These are phyloP conservation scores for Chalcis sispes DNA, from an alignment of 2,888 invertebrate species.

Conservation along the genomic window DNA sequence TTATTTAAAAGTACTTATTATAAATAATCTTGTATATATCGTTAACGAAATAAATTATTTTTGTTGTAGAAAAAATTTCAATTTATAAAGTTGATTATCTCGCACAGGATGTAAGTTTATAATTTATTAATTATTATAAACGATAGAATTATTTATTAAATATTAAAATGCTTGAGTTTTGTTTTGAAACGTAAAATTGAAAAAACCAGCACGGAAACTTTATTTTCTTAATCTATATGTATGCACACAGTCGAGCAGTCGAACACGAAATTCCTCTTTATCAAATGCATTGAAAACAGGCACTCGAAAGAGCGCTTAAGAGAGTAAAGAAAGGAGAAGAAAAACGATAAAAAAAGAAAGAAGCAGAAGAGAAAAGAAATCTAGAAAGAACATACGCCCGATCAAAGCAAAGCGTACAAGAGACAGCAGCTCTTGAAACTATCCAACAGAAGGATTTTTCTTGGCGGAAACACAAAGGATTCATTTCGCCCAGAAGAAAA, in stretches of 20 bases:
- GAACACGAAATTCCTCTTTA: constrained; percentile 19
- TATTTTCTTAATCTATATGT: not conserved
- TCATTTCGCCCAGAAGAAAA: constrained; percentile 50
- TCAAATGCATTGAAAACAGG: constrained; percentile 30
- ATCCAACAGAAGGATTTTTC: constrained; percentile 31
- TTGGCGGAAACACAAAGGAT: constrained; percentile 48
- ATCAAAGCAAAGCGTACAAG: constrained; percentile 33
- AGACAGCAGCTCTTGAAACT: not conserved
- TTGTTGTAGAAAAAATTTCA: no score
- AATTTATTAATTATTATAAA: no score
- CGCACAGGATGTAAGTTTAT: no score
- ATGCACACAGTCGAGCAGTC: not conserved
- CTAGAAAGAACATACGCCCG: not conserved
- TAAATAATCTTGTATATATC: no score
- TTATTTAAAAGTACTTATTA: no score
- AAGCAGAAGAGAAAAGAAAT: not conserved
- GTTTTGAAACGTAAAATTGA: not conserved
- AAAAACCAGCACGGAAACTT: no score
- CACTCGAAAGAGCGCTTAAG: constrained; percentile 3
- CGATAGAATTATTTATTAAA: not conserved
- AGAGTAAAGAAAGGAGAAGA: not conserved
- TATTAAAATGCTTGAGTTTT: not conserved
- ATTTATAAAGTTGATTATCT: no score
- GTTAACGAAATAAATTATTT: no score
- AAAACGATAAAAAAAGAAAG: not conserved